Evolutionary conservation across 2,797 vertebrate genomes (phyloP).

Genomic region (Gadopsis marmoratus): DNA sequence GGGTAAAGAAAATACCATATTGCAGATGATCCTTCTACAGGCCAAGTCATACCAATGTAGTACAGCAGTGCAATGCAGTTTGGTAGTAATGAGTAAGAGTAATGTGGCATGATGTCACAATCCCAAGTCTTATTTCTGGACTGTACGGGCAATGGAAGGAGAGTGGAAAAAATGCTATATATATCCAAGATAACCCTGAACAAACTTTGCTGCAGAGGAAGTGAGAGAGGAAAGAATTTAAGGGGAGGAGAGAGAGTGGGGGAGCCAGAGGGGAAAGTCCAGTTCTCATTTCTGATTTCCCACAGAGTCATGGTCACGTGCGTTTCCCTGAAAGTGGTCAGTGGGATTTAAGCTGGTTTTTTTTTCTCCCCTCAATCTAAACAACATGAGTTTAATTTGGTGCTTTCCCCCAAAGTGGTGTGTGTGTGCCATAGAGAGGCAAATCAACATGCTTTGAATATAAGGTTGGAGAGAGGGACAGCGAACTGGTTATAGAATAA

Average conservation of each 20-base stretch:
- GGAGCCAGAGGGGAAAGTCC: conserved; percentile 40
- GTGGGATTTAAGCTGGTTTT: conserved; percentile 45
- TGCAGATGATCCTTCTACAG: background rate
- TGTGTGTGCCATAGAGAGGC: background rate
- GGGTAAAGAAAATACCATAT: background rate
- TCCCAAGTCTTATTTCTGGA: conserved; percentile 49
- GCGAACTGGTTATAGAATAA: background rate
- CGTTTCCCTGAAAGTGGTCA: conserved; percentile 51
- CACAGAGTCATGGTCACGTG: conserved; percentile 72
- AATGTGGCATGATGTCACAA: conserved; percentile 4
- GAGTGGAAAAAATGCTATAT: conserved; percentile 65
- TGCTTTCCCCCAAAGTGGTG: conserved; percentile 8
- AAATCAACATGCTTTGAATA: background rate
- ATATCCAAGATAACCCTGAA: conserved; percentile 53
- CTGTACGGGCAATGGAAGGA: background rate
- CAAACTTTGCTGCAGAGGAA: conserved; percentile 67
- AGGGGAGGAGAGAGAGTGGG: conserved; percentile 24
- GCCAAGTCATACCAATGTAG: too few relatives aligned
- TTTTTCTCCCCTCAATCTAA: conserved; percentile 23
- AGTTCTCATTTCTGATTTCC: conserved; percentile 80
- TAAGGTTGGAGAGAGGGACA: background rate
- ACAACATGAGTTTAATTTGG: conserved; percentile 49
- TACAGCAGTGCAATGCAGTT: too few relatives aligned
- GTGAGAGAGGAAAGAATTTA: conserved; percentile 62
- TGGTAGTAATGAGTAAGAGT: conserved; percentile 8